These are phyloP conservation scores for Callitettix versicolor DNA, from an alignment of 1,140 invertebrate species.

Conservation along the genomic window DNA sequence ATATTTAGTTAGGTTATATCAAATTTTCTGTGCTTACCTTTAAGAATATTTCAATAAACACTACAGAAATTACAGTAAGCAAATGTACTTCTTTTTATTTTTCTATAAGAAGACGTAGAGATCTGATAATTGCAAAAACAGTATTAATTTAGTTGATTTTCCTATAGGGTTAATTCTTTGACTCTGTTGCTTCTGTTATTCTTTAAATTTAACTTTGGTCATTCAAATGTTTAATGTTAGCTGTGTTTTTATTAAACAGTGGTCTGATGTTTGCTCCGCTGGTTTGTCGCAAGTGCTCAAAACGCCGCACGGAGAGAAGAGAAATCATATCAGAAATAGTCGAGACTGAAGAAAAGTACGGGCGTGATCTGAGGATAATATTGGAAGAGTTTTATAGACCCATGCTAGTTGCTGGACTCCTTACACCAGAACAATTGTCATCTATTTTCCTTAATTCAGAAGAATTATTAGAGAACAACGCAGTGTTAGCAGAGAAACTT, in stretches of 20 bases:
- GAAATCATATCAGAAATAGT: conserved; percentile 93
- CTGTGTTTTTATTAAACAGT: conserved; percentile 33
- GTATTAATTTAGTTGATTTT: too few species aligned
- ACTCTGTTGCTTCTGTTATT: too few species aligned
- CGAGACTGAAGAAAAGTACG: conserved; percentile 93
- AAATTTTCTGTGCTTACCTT: too few species aligned
- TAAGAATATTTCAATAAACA: too few species aligned
- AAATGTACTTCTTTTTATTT: too few species aligned
- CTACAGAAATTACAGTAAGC: too few species aligned
- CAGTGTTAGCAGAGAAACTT: conserved; percentile 72
- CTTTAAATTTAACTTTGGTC: too few species aligned
- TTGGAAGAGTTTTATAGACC: conserved; percentile 89
- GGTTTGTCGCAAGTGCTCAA: conserved; percentile 78
- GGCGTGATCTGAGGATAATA: conserved; percentile 81
- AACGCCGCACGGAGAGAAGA: conserved; percentile 77
- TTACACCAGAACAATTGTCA: conserved; percentile 70
- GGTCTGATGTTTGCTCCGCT: conserved; percentile 62
- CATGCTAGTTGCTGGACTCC: conserved; percentile 68
- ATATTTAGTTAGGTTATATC: too few species aligned
- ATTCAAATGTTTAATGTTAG: too few species aligned
- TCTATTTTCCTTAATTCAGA: conserved; percentile 90
- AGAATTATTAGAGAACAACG: conserved; percentile 82
- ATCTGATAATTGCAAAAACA: too few species aligned
- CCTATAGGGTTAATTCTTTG: too few species aligned
- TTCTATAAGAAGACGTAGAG: too few species aligned